Evolutionary conservation across 2,888 invertebrate genomes (phyloP).

Genomic region (Caenorhabditis imperialis): DNA sequence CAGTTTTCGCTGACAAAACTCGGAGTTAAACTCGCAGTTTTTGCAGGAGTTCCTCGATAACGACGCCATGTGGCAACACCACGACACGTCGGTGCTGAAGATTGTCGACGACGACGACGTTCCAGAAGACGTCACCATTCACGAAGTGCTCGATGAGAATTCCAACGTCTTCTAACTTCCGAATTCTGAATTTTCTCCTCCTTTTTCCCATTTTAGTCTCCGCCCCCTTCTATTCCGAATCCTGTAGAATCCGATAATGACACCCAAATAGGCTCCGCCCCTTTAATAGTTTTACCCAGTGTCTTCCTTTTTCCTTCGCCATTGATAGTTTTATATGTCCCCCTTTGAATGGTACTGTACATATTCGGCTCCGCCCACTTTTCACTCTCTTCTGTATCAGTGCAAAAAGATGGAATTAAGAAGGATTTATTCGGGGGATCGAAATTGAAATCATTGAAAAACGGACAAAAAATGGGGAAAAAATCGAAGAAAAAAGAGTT

Average conservation of each 20-base stretch:
- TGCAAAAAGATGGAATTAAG: background rate
- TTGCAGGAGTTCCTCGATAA: constrained; percentile 20
- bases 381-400: background rate
- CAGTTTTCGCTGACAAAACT: no score
- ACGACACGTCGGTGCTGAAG: constrained; percentile 32
- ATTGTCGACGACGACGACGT: constrained; percentile 39
- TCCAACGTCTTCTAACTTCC: constrained; percentile 17
- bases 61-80: constrained; percentile 37
- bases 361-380: background rate
- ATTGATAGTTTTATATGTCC: no score
- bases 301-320: no score
- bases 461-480: background rate
- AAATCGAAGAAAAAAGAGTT: background rate
- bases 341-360: background rate
- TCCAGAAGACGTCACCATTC: constrained; percentile 1
- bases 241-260: no score
- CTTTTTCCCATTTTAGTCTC: no score
- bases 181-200: background rate
- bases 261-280: no score
- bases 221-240: no score
- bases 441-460: background rate
- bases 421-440: background rate
- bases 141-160: constrained; percentile 26
- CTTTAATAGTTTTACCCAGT: background rate
- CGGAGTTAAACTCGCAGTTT: background rate